Percentiles rank a stretch among this genome's conserved stretches.
phyloP scores from a whole-genome alignment of 2,888 invertebrate genomes.

The Antitype chi region DNA sequence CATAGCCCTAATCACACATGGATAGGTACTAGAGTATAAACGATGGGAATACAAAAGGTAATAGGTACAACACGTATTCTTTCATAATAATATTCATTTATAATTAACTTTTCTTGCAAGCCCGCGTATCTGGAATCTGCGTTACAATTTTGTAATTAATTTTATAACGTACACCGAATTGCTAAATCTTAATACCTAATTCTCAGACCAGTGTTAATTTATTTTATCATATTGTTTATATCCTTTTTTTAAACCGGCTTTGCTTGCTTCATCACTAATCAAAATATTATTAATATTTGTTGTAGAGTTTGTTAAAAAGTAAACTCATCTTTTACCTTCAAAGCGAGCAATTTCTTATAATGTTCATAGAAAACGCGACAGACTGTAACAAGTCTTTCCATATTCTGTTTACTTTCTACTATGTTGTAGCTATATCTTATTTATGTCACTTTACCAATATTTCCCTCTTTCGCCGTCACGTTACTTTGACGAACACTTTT shows the following conservation, averaged over 20 bases:
- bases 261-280: too few relatives aligned
- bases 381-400: conserved; percentile 7
- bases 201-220: background rate
- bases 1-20: background rate
- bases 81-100: background rate
- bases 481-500: conserved; percentile 50
- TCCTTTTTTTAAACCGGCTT: background rate
- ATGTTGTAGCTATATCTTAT: conserved; percentile 29
- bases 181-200: background rate
- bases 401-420: conserved; percentile 38
- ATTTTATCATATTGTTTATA: background rate
- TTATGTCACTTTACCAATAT: conserved; percentile 50
- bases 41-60: background rate
- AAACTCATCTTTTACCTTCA: background rate
- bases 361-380: background rate
- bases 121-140: too few relatives aligned
- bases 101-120: background rate
- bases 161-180: background rate
- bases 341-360: background rate
- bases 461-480: conserved; percentile 29
- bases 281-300: background rate
- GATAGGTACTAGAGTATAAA: background rate
- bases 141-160: background rate
- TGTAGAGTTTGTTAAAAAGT: background rate
- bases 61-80: too few relatives aligned